Percentiles rank a stretch among this genome's conserved stretches.
phyloP scores from a whole-genome alignment of 2,113 vertebrate genomes.

The Struthidea cinerea region DNA sequence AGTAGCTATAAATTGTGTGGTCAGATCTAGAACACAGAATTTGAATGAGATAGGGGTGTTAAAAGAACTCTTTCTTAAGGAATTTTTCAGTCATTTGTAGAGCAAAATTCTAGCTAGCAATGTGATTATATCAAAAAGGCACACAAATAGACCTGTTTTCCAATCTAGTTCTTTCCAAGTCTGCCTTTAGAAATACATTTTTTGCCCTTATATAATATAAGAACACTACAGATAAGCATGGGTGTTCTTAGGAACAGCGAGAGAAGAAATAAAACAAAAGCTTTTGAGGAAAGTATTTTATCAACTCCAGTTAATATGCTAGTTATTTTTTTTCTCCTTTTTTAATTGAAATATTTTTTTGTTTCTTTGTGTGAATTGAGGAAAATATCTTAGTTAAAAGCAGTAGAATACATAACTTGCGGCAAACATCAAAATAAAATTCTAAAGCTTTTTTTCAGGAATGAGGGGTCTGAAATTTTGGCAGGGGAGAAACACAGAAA shows the following conservation, averaged over 20 bases:
- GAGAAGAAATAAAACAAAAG: background rate
- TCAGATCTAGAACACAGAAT: background rate
- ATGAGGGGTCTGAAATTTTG: slow-evolving; percentile 57
- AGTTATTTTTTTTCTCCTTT: background rate
- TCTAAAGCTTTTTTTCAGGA: background rate
- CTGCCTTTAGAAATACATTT: background rate
- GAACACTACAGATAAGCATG: background rate
- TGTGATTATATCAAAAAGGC: background rate
- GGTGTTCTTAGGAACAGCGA: background rate
- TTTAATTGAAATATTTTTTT: background rate
- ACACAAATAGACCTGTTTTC: slow-evolving; percentile 10
- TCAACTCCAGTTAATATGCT: background rate
- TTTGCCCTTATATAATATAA: background rate
- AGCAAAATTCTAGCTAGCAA: background rate
- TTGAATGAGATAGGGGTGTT: background rate
- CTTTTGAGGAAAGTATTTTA: background rate
- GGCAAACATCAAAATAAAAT: background rate
- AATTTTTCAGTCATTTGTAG: background rate
- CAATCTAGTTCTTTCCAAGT: background rate
- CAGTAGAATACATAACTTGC: background rate
- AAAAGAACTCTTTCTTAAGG: background rate
- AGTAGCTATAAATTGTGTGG: background rate
- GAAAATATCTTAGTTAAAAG: background rate
- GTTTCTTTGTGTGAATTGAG: background rate
- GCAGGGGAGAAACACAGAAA: slow-evolving; percentile 41